Evolutionary conservation across 2,797 vertebrate genomes (phyloP), one percentile per base, ranked within the genome.

Genomic region (Poeciliopsis infans): DNA sequence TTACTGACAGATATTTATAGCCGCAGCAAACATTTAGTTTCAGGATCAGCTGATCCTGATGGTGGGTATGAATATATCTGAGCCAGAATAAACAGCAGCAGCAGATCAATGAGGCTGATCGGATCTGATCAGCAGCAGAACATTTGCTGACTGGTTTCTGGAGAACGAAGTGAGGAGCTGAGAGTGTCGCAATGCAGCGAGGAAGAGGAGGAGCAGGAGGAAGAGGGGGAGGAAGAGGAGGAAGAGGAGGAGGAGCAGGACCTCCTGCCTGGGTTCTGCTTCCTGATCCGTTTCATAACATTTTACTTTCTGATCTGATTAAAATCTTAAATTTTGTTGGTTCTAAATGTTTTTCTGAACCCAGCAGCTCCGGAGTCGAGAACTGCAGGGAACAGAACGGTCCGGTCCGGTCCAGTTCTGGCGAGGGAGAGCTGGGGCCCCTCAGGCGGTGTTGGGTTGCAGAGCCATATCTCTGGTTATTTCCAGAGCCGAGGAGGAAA

Each of bases 141-240:
- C 74, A 76, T 83, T 86, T 85, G 89, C 88, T 78, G 90, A 89
- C 86, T 84, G 83, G 78, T 85, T 89, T 90, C 84, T 89, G 87
- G 85, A 91, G 86, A 90, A 89, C 61, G 74, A 81, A 85, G 81
- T 81, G 85, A 81, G 86, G 89, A 80, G 69, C 77, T 86, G 86
- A 89, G 88, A 93, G 88, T 92, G 94, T 94, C 90, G 93, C 93
- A 95, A 91, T 93, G 92, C 93, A 94, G 93, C 85, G 78, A 86
- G 83, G 8, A 10, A 1, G 41, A 10, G 0, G 49, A 20, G 18
- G 5, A 20, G 5, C 1, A 20, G 1, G 0, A 49, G 5, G 6
- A 6, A 0, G 5, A 20, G 4, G 18, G 23, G 0, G 1, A 51
- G 85, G 75, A 85, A 79, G 80, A 76, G 80, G 70, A 83, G 0